Conservation (phyloP, 2,797 vertebrate species). For the Crocidura indochinensis region DNA sequence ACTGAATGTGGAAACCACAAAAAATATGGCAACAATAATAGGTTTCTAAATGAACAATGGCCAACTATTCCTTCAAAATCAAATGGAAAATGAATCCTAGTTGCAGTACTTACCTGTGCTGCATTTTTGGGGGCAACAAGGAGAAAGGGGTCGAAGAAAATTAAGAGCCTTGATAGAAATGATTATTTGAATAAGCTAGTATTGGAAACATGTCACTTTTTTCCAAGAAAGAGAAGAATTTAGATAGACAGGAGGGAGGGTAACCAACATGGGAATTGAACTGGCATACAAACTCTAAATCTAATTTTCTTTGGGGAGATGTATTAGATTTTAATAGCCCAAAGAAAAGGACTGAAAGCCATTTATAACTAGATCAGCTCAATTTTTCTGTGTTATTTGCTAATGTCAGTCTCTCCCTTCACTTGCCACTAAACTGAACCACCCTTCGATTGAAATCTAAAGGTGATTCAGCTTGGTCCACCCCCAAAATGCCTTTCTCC, state of each 20-base stretch:
- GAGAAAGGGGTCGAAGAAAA: no score
- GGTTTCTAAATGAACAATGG: no score
- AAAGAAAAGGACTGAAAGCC: slow-evolving; percentile 73
- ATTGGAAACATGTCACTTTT: slow-evolving; percentile 57
- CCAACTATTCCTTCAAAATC: no score
- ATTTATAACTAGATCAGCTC: slow-evolving; percentile 71
- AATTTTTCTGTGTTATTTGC: slow-evolving; percentile 50
- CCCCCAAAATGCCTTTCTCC: slow-evolving; percentile 5
- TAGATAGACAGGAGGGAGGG: slow-evolving; percentile 58
- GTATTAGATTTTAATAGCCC: slow-evolving; percentile 81
- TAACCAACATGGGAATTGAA: slow-evolving; percentile 64
- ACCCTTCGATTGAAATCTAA: neutral
- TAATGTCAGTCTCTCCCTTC: slow-evolving; percentile 30
- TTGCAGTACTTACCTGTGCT: no score
- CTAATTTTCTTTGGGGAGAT: slow-evolving; percentile 75
- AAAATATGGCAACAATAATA: no score
- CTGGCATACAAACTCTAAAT: slow-evolving; percentile 78
- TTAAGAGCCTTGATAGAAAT: no score
- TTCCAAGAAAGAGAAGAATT: slow-evolving; percentile 62
- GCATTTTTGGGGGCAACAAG: no score
- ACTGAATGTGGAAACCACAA: no score
- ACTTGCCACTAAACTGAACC: slow-evolving; percentile 30
- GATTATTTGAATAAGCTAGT: neutral
- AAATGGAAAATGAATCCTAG: no score
- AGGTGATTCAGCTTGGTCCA: slow-evolving; percentile 22